phyloP scores from a whole-genome alignment of 1,140 invertebrate genomes.

The Drosophila novamexicana region DNA sequence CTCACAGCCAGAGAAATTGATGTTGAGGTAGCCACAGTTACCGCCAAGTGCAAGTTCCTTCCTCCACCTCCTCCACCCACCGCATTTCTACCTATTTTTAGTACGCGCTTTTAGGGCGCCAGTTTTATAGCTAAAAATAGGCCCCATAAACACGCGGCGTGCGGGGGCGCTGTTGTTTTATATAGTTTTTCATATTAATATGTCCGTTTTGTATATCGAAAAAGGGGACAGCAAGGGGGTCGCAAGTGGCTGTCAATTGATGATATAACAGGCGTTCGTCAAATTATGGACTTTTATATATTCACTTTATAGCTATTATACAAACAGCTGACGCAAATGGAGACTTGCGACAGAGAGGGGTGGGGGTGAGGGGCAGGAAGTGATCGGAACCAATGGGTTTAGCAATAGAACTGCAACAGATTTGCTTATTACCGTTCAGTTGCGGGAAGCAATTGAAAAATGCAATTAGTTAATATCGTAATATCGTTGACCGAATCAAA shows the following conservation, averaged over 20 bases:
- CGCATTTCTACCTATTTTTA: slow-evolving; percentile 35
- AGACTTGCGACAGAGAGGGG: background rate
- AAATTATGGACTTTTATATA: background rate
- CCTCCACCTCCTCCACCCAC: background rate
- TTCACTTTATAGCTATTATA: slow-evolving; percentile 46
- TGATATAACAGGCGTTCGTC: slow-evolving; percentile 55
- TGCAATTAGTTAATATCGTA: background rate
- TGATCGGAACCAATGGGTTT: slow-evolving; percentile 14
- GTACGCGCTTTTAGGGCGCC: slow-evolving; percentile 48
- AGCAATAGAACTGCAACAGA: background rate
- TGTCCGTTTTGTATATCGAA: background rate
- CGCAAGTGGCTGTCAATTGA: slow-evolving; percentile 65
- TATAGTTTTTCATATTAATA: slow-evolving; percentile 9
- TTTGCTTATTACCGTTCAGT: background rate
- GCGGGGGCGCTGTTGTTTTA: slow-evolving; percentile 8
- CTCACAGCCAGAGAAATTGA: slow-evolving; percentile 43
- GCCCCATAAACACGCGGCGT: background rate
- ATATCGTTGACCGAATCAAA: background rate
- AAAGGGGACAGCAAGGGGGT: background rate
- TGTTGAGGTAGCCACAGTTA: slow-evolving; percentile 74
- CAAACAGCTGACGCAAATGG: slow-evolving; percentile 68
- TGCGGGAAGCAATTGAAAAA: background rate
- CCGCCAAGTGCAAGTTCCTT: slow-evolving; percentile 73
- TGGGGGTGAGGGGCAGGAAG: background rate
- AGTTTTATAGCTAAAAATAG: slow-evolving; percentile 47